phyloP scores from a whole-genome alignment of 2,888 invertebrate species.

The Gnatocerus cornutus region DNA sequence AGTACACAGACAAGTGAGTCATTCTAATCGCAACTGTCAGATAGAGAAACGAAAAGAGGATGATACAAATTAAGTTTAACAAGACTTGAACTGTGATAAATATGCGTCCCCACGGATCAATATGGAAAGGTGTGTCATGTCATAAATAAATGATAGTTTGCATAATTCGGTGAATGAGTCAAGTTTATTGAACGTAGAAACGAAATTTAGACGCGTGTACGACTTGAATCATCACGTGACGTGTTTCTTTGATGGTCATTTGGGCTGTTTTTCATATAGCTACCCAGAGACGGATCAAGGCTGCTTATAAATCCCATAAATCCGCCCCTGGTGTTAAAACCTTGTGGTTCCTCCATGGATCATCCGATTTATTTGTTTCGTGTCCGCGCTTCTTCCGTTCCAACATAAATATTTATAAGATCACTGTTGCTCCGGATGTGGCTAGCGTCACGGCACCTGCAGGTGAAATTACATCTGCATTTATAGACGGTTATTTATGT shows the following conservation, averaged over 20 bases:
- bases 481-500: background rate
- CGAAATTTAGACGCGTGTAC: background rate
- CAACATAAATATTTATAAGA: constrained; percentile 28
- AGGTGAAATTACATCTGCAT: constrained; percentile 32
- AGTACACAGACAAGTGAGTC: constrained; percentile 29
- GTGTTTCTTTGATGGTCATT: background rate
- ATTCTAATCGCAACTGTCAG: constrained; percentile 16
- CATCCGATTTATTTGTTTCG: background rate
- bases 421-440: constrained; percentile 24
- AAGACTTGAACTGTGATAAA: no score
- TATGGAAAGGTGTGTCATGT: constrained; percentile 5
- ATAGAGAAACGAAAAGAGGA: constrained; percentile 10
- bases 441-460: constrained; percentile 16
- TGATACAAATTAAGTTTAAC: constrained; percentile 19
- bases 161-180: constrained; percentile 20
- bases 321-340: no score
- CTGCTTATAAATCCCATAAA: no score
- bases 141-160: constrained; percentile 14
- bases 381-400: constrained; percentile 6
- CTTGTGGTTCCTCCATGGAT: no score
- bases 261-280: no score
- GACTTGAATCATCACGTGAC: constrained; percentile 22
- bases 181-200: constrained; percentile 8
- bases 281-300: no score
- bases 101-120: background rate